Conservation (phyloP, 2,888 invertebrate species). For the Aromia moschata region DNA sequence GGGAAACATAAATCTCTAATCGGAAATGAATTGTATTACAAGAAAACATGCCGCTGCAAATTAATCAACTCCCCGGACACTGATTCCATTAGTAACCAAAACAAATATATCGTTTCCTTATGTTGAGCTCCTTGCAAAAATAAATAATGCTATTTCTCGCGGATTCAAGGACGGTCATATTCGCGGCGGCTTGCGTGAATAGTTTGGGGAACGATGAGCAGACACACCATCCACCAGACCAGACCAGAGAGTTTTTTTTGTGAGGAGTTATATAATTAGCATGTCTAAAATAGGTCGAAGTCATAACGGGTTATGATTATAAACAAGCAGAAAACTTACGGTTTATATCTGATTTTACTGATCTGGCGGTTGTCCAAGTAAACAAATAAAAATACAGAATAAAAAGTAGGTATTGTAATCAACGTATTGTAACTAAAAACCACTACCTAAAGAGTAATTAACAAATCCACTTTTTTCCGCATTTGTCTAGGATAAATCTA, state of each 20-base stretch:
- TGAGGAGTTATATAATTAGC: not conserved
- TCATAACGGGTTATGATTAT: not conserved
- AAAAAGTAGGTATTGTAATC: too few relatives aligned
- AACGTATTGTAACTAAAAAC: too few relatives aligned
- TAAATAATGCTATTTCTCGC: conserved; percentile 4
- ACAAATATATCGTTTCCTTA: too few relatives aligned
- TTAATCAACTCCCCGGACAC: too few relatives aligned
- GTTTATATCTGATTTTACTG: not conserved
- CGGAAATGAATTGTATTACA: too few relatives aligned
- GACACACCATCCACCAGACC: not conserved
- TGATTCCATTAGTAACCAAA: too few relatives aligned
- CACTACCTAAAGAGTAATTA: too few relatives aligned
- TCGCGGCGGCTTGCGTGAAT: not conserved
- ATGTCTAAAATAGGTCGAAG: not conserved
- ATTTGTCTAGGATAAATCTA: too few relatives aligned
- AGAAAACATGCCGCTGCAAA: too few relatives aligned
- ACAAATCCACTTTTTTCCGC: too few relatives aligned
- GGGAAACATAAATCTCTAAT: too few relatives aligned
- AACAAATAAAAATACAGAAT: conserved; percentile 2
- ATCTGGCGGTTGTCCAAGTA: not conserved
- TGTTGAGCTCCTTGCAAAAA: not conserved
- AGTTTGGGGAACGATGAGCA: not conserved
- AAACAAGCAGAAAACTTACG: conserved; percentile 8
- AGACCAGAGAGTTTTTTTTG: not conserved
- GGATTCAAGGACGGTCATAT: conserved; percentile 19